Conservation (phyloP, 2,888 invertebrate species). For the Ochropleura plecta region DNA sequence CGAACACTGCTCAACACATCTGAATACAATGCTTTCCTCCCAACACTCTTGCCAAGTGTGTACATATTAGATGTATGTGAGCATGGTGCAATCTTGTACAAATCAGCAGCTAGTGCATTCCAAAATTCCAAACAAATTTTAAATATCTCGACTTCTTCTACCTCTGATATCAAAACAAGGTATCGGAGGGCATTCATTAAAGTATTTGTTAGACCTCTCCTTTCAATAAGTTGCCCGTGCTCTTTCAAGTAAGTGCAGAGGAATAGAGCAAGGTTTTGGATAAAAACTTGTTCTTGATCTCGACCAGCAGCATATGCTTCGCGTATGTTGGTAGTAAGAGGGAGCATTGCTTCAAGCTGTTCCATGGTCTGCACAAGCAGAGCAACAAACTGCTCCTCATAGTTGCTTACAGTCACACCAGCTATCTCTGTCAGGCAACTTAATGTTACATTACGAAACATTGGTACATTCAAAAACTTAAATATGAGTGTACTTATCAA, state of each 20-base stretch:
- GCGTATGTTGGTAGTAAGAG: conserved; percentile 97
- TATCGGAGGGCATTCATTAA: conserved; percentile 96
- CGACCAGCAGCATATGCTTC: conserved; percentile 98
- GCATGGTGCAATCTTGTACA: conserved; percentile 97
- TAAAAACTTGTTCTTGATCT: conserved; percentile 99
- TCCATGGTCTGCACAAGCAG: conserved; percentile 98
- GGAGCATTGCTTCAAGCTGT: conserved; percentile 97
- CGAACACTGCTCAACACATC: conserved; percentile 96
- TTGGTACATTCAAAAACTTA: conserved; percentile 99
- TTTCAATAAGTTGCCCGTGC: conserved; percentile 97
- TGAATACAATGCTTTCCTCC: conserved; percentile 94
- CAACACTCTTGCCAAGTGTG: conserved; percentile 84
- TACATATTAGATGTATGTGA: conserved; percentile 86
- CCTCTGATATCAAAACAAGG: conserved; percentile 98
- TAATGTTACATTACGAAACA: conserved; percentile 99
- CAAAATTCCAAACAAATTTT: conserved; percentile 99
- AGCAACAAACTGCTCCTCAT: conserved; percentile 97
- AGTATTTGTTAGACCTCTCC: conserved; percentile 93
- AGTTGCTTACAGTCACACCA: conserved; percentile 96
- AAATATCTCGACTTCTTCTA: conserved; percentile 99
- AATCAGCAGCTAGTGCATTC: conserved; percentile 97
- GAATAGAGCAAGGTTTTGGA: conserved; percentile 99
- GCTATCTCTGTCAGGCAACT: conserved; percentile 99
- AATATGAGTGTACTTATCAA: conserved; percentile 97
- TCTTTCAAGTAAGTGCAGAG: conserved; percentile 99